Percentiles rank a stretch among this genome's conserved stretches.
These are phyloP conservation scores for Diadumene lineata DNA, from an alignment of 92 coral and sea anemone species.

Conservation along the genomic window DNA sequence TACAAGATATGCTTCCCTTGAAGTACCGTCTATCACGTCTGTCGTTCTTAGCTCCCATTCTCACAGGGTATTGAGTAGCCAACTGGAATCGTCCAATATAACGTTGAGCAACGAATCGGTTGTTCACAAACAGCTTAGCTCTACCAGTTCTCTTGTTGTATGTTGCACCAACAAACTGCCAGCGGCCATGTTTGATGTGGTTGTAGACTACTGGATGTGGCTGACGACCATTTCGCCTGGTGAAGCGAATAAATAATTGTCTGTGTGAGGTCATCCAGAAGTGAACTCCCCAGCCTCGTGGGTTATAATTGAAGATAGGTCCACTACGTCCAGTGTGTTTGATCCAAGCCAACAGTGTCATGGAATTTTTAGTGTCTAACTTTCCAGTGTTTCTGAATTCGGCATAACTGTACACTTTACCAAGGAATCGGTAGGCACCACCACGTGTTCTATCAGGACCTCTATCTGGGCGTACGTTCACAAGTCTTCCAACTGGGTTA, in stretches of 20 bases:
- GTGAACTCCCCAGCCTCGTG: constrained; percentile 57
- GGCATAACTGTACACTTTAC: constrained; percentile 53
- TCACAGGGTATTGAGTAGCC: constrained; percentile 13
- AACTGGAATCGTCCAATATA: constrained; percentile 32
- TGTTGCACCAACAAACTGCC: constrained; percentile 23
- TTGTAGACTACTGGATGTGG: constrained; percentile 1
- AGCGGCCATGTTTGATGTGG: neutral
- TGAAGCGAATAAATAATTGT: constrained; percentile 43
- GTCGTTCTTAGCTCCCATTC: constrained; percentile 29
- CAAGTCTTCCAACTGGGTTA: constrained; percentile 40
- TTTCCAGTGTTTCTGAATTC: constrained; percentile 61
- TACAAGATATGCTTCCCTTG: constrained; percentile 31
- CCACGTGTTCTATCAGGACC: constrained; percentile 67
- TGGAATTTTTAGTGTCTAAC: constrained; percentile 56
- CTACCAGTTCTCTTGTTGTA: constrained; percentile 33
- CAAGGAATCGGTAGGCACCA: constrained; percentile 54
- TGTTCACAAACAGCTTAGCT: constrained; percentile 34
- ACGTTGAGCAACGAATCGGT: constrained; percentile 1
- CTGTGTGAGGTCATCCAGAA: constrained; percentile 53
- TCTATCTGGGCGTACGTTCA: constrained; percentile 42
- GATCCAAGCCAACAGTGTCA: constrained; percentile 68
- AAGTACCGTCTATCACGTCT: constrained; percentile 24
- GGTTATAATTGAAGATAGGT: constrained; percentile 55
- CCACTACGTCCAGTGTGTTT: constrained; percentile 63
- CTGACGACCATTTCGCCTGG: constrained; percentile 36